Conservation (phyloP, 37 sponge, comb jelly and placozoan species). For the Agelas oroides region DNA sequence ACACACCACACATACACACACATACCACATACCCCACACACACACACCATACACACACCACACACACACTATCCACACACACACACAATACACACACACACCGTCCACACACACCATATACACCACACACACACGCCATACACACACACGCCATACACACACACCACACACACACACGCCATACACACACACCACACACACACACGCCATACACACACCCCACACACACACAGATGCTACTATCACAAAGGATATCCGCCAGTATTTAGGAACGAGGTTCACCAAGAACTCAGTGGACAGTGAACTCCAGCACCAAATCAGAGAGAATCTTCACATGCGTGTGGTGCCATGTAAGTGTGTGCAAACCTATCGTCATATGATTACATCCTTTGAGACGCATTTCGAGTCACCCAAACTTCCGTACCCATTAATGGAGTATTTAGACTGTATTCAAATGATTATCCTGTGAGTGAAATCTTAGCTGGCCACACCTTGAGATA, state of each 20-base stretch:
- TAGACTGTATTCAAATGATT: background rate
- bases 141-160: no score
- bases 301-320: slow-evolving; percentile 96
- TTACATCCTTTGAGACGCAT: slow-evolving; percentile 5
- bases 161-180: no score
- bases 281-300: slow-evolving; percentile 95
- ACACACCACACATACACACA: slow-evolving; percentile 31
- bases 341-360: slow-evolving; percentile 97
- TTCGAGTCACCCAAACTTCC: no score
- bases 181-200: no score
- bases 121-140: no score
- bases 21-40: no score
- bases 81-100: no score
- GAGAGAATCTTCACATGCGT: slow-evolving; percentile 95
- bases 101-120: no score
- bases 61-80: no score
- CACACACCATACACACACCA: no score
- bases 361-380: no score
- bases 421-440: background rate
- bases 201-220: no score
- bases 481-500: background rate
- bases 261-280: slow-evolving; percentile 84
- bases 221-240: slow-evolving; percentile 72
- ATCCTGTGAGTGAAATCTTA: background rate
- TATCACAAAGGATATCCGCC: slow-evolving; percentile 83